These are phyloP conservation scores for Mythimna albipuncta DNA, from an alignment of 2,888 invertebrate genomes.

Conservation along the genomic window DNA sequence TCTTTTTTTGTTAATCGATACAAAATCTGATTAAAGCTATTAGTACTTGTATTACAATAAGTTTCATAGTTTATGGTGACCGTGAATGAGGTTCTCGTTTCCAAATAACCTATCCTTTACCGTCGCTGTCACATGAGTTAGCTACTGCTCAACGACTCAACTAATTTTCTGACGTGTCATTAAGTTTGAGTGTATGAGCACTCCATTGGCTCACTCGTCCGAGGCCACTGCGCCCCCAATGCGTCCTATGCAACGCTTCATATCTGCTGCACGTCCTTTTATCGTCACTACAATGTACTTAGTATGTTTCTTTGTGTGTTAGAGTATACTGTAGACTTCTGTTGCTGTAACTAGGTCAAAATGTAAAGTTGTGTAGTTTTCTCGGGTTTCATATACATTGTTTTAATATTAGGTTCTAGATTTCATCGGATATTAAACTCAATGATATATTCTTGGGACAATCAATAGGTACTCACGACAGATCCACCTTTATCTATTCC, in stretches of 20 bases:
- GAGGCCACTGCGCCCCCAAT: slow-evolving; percentile 31
- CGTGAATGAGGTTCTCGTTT: too few species aligned
- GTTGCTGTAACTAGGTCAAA: slow-evolving; percentile 36
- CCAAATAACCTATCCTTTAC: too few species aligned
- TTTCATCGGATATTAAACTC: neutral
- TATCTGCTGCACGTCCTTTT: slow-evolving; percentile 57
- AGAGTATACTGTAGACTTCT: slow-evolving; percentile 6
- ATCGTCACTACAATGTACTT: slow-evolving; percentile 47
- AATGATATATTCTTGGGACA: neutral
- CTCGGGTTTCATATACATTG: neutral
- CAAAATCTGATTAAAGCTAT: too few species aligned
- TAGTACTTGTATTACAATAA: too few species aligned
- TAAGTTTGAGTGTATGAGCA: neutral
- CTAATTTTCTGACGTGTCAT: too few species aligned
- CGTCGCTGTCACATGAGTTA: too few species aligned
- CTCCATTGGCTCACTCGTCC: slow-evolving; percentile 32
- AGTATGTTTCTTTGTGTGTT: slow-evolving; percentile 31
- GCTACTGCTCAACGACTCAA: too few species aligned
- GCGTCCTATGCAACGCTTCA: slow-evolving; percentile 50
- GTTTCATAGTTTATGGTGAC: too few species aligned
- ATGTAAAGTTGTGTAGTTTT: slow-evolving; percentile 3
- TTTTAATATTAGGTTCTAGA: neutral
- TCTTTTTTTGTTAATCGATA: too few species aligned
- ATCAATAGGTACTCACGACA: neutral
- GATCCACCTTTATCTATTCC: too few species aligned